Evolutionary conservation across 2,797 vertebrate species (phyloP), one percentile per base, ranked within the genome.

Genomic region (Lagorchestes hirsutus): DNA sequence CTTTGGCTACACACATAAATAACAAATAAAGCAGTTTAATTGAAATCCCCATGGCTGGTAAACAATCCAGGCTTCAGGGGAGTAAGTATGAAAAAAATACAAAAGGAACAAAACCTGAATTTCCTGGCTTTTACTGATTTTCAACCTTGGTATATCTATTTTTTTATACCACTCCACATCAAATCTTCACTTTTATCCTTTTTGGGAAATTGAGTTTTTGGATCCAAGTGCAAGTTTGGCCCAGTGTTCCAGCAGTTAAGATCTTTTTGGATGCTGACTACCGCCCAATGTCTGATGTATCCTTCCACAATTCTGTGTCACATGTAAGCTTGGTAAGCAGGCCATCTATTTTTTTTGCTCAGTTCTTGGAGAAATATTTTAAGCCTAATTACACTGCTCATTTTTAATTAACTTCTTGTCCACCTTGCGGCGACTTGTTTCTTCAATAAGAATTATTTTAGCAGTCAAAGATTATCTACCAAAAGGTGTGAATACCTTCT

Each of bases 91-190:
- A 95, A 95, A 94, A 27, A 34, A 90, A n/a, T 92, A 55, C 28
- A 87, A 94, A 93, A 46, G 92, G 4, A 54, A 67, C 92, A 94
- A 96, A 94, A 96, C 27, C 54, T 94, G 58, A 95, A 74, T 90
- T 91, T 31, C 54, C 90, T 97, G 40, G 95, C 55, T 94, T 92
- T 91, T 55, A 62, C 55, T 28, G 16, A 91, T 14, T 91, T 93
- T 67, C 40, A 91, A 91, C 5, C 90, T 40, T 92, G 91, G 62
- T 8, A 67, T 90, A 91, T 90, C 90, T 82, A 87, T 31, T 57
- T 96, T 92, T 93, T 96, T 92, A 96, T 34, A 94, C 56, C 40
- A 94, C 18, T 90, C 46, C 50, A 93, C 22, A 93, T 27, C 94
- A 90, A 95, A 67, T 28, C n/a, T 10, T 93, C 52, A 95, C 40